A percentile compares a stretch with the other conserved stretches of the same genome.
phyloP scores from a whole-genome alignment of 2,113 vertebrate species.

The Corydoras sp. region DNA sequence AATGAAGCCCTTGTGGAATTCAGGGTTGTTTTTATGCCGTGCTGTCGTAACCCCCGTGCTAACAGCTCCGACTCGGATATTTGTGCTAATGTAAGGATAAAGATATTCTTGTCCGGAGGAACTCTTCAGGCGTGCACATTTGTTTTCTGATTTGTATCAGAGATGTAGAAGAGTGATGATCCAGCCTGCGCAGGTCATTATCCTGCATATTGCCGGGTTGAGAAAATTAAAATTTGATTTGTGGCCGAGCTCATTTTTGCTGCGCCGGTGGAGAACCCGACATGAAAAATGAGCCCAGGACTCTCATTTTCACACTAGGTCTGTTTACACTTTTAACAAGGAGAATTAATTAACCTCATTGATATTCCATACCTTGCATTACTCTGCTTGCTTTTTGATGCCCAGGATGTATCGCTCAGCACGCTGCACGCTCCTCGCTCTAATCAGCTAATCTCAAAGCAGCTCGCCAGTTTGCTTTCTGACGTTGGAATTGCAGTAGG shows the following conservation, averaged over 20 bases:
- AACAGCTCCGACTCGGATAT: background rate
- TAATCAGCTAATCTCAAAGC: slow-evolving; percentile 12
- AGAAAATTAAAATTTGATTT: slow-evolving; percentile 54
- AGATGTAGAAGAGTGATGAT: slow-evolving; percentile 43
- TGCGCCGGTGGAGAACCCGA: slow-evolving; percentile 28
- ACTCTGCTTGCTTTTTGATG: slow-evolving; percentile 51
- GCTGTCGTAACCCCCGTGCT: background rate
- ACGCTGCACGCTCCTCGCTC: background rate
- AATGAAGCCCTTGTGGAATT: background rate
- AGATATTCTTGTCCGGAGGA: background rate
- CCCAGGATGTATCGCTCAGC: slow-evolving; percentile 26
- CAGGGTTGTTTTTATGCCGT: background rate
- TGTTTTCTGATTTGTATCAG: slow-evolving; percentile 42
- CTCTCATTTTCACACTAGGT: slow-evolving; percentile 39
- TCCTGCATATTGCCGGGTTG: slow-evolving; percentile 36
- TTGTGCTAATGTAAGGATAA: slow-evolving; percentile 9
- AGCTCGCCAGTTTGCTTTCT: background rate
- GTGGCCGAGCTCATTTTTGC: slow-evolving; percentile 38
- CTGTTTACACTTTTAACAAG: slow-evolving; percentile 63
- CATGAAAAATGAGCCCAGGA: slow-evolving; percentile 46
- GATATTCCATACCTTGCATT: slow-evolving; percentile 55
- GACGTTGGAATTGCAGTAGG: background rate
- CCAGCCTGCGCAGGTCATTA: slow-evolving; percentile 48
- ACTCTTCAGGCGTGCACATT: background rate
- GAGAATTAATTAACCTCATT: slow-evolving; percentile 66